phyloP scores from a whole-genome alignment of 1,140 invertebrate species.

The Vanessa tameamea region DNA sequence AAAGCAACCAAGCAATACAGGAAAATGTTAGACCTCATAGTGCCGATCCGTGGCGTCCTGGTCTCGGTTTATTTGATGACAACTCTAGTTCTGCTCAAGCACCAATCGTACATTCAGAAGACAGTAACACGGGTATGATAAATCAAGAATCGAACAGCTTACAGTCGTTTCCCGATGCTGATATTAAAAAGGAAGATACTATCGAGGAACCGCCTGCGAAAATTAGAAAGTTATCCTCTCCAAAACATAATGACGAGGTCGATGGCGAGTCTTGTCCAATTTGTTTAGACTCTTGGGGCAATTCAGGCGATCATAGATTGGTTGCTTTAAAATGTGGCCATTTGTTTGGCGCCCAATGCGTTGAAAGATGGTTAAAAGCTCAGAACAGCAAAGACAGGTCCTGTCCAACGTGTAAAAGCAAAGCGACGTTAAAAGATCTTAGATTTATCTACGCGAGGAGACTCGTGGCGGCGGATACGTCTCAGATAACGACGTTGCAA shows the following conservation, averaged over 20 bases:
- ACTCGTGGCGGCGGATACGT: constrained; percentile 78
- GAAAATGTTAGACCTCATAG: neutral
- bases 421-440: constrained; percentile 88
- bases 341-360: constrained; percentile 92
- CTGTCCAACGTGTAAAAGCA: constrained; percentile 94
- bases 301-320: constrained; percentile 91
- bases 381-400: constrained; percentile 66
- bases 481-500: constrained; percentile 80
- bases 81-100: constrained; percentile 29
- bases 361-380: constrained; percentile 88
- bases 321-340: constrained; percentile 94
- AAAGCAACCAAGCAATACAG: neutral
- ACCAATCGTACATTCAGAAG: constrained; percentile 15
- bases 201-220: constrained; percentile 62
- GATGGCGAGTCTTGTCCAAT: constrained; percentile 90
- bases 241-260: constrained; percentile 70
- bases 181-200: constrained; percentile 20
- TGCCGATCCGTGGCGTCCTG: neutral
- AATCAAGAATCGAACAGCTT: constrained; percentile 47
- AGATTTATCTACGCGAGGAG: constrained; percentile 82
- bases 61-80: constrained; percentile 17
- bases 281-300: constrained; percentile 93
- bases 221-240: constrained; percentile 57
- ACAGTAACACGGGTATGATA: neutral
- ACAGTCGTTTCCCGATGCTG: constrained; percentile 23